phyloP scores from a whole-genome alignment of 2,888 invertebrate species.

The Orthosia gothica region DNA sequence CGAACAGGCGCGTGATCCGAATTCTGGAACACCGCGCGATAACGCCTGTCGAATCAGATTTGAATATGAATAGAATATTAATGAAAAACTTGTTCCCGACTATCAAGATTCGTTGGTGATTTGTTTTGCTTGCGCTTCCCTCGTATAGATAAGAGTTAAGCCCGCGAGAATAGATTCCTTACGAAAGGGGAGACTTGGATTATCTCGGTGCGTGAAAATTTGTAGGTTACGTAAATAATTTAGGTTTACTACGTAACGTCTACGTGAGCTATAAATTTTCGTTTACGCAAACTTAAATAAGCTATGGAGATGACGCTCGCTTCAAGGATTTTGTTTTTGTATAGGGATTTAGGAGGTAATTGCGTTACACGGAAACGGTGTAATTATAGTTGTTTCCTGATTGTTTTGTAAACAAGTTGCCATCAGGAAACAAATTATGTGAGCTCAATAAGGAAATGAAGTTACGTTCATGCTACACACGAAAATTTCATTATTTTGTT shows the following conservation, averaged over 20 bases:
- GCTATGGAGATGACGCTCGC: slow-evolving; percentile 45
- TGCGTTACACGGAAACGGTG: slow-evolving; percentile 16
- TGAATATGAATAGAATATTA: slow-evolving; percentile 90
- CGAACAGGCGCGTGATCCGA: slow-evolving; percentile 82
- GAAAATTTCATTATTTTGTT: slow-evolving; percentile 8
- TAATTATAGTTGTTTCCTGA: slow-evolving; percentile 38
- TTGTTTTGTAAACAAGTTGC: slow-evolving; percentile 29
- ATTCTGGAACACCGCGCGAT: slow-evolving; percentile 78
- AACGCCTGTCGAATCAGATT: slow-evolving; percentile 87
- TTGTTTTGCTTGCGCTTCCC: slow-evolving; percentile 71
- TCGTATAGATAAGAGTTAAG: slow-evolving; percentile 56
- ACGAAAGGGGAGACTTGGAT: slow-evolving; percentile 55
- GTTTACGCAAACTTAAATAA: slow-evolving; percentile 58
- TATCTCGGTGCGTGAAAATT: slow-evolving; percentile 55
- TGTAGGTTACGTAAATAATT: slow-evolving; percentile 55
- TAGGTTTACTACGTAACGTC: slow-evolving; percentile 33
- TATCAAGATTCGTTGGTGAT: slow-evolving; percentile 75
- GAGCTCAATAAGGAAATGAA: slow-evolving; percentile 32
- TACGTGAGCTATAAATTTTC: slow-evolving; percentile 50
- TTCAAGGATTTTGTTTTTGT: slow-evolving; percentile 38
- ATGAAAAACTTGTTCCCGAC: slow-evolving; percentile 85
- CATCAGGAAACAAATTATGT: slow-evolving; percentile 17
- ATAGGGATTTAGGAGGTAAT: slow-evolving; percentile 43
- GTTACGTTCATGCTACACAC: slow-evolving; percentile 5
- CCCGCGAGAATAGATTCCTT: slow-evolving; percentile 58